Conservation (phyloP, 2,888 invertebrate genomes). For the Polymixis flavicincta region DNA sequence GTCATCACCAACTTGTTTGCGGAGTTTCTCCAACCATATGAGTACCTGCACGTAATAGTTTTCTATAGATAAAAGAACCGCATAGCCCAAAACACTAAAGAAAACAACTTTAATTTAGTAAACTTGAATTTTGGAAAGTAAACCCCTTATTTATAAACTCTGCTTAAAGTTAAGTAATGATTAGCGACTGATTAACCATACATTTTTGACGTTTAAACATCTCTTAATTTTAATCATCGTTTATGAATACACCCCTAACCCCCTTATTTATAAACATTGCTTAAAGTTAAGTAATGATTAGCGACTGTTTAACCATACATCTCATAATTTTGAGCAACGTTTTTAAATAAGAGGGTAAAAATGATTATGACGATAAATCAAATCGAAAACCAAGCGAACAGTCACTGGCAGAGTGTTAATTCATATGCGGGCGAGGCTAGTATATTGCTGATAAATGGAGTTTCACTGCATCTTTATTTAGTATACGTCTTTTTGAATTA, state of each 20-base stretch:
- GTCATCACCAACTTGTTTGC: constrained; percentile 95
- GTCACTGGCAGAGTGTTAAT: too few relatives aligned
- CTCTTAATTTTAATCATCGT: too few relatives aligned
- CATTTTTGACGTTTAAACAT: too few relatives aligned
- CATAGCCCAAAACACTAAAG: neutral
- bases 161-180: too few relatives aligned
- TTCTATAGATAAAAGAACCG: neutral
- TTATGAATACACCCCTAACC: too few relatives aligned
- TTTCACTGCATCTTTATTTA: neutral
- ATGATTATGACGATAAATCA: neutral
- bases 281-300: too few relatives aligned
- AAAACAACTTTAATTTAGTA: neutral
- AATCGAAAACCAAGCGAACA: neutral
- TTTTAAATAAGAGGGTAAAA: too few relatives aligned
- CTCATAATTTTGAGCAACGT: too few relatives aligned
- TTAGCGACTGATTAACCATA: too few relatives aligned
- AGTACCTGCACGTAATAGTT: constrained; percentile 91
- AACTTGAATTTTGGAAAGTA: neutral
- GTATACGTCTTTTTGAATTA: neutral
- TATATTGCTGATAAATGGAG: neutral
- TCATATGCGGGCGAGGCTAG: neutral
- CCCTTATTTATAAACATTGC: too few relatives aligned
- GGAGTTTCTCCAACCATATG: constrained; percentile 97
- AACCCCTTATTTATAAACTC: neutral
- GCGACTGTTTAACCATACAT: too few relatives aligned